These are phyloP conservation scores for Amphiprion ocellaris DNA, from an alignment of 2,113 vertebrate genomes.

Conservation along the genomic window DNA sequence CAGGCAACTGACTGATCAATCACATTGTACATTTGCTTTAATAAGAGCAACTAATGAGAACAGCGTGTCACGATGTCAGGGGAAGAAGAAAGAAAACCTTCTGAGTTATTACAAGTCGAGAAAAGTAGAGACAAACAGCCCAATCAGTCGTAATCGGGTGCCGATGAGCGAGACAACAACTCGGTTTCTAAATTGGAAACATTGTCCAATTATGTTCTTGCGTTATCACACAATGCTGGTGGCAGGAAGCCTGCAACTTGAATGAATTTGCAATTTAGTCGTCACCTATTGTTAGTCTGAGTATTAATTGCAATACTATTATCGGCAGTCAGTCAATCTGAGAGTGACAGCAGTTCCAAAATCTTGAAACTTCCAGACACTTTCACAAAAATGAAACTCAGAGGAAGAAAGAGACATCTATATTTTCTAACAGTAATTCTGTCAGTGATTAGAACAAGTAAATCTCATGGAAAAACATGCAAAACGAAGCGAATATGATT, in stretches of 20 bases:
- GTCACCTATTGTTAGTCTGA: neutral
- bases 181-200: neutral
- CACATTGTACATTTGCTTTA: neutral
- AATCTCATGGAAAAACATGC: constrained; percentile 18
- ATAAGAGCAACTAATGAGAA: neutral
- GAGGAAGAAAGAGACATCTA: neutral
- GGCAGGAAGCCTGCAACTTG: neutral
- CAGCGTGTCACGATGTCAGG: neutral
- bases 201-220: constrained; percentile 3
- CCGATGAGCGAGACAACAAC: constrained; percentile 12
- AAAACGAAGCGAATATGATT: constrained; percentile 36
- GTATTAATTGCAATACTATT: neutral
- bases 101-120: constrained; percentile 7
- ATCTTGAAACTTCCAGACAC: neutral
- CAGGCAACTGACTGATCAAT: neutral
- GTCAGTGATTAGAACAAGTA: neutral
- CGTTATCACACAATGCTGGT: neutral
- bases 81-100: neutral
- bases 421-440: neutral
- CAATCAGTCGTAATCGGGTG: constrained; percentile 32
- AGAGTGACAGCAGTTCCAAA: neutral
- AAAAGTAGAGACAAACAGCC: constrained; percentile 10
- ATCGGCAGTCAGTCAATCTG: constrained; percentile 23
- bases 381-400: neutral
- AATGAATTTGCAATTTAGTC: neutral